Evolutionary conservation across 2,888 invertebrate species (phyloP).

Genomic region (Galerucella calmariensis): DNA sequence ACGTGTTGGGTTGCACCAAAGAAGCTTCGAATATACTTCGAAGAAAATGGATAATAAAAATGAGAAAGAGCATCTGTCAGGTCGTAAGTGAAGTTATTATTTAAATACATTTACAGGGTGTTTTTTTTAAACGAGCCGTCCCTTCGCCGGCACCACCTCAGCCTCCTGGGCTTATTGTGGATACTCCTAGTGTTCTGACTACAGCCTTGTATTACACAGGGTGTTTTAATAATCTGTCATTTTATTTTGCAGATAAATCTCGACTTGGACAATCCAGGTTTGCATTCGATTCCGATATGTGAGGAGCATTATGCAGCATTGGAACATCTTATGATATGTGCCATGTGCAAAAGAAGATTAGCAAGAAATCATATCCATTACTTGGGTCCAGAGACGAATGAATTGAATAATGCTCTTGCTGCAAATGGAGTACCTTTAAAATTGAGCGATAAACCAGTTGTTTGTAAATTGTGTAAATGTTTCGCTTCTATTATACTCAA

Average conservation of each 20-base stretch:
- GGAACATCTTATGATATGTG: constrained; percentile 80
- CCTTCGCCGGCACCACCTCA: too few relatives aligned
- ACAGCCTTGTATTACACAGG: too few relatives aligned
- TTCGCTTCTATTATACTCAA: constrained; percentile 79
- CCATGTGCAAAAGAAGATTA: constrained; percentile 79
- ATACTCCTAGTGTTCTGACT: too few relatives aligned
- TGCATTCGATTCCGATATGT: constrained; percentile 78
- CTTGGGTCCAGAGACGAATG: constrained; percentile 70
- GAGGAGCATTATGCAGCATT: constrained; percentile 76
- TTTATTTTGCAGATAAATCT: constrained; percentile 66
- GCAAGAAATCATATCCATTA: constrained; percentile 82
- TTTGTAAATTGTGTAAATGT: constrained; percentile 85
- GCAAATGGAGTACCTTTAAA: constrained; percentile 76
- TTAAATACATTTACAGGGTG: background rate
- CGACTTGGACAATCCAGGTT: constrained; percentile 72
- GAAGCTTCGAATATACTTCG: constrained; percentile 74
- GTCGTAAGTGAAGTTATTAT: constrained; percentile 62
- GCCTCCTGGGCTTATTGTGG: too few relatives aligned
- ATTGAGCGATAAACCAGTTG: constrained; percentile 76
- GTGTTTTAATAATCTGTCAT: too few relatives aligned
- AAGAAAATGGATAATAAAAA: constrained; percentile 78
- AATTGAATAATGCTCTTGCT: constrained; percentile 67
- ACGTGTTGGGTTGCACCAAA: constrained; percentile 73
- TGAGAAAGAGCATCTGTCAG: constrained; percentile 76
- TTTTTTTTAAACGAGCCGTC: background rate